Conservation (phyloP, 2,113 vertebrate species). For the Felis chaus region DNA sequence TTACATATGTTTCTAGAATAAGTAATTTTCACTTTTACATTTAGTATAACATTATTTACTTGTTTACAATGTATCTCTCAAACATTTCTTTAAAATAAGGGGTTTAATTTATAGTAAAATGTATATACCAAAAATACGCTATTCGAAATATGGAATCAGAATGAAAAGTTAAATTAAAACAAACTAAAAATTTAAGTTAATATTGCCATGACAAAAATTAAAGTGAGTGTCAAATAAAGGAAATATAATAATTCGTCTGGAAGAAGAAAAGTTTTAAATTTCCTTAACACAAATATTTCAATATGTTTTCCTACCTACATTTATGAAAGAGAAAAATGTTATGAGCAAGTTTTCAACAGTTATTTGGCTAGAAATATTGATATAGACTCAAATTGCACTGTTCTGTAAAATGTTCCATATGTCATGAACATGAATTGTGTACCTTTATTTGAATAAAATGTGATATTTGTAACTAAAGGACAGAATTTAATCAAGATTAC, state of each 20-base stretch:
- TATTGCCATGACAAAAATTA: neutral
- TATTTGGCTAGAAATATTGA: neutral
- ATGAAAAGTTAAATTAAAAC: neutral
- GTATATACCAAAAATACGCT: neutral
- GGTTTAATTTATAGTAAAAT: neutral
- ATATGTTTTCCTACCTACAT: neutral
- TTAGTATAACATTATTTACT: neutral
- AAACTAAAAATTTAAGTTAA: neutral
- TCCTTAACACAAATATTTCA: neutral
- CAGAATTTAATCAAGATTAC: neutral
- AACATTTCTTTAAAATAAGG: neutral
- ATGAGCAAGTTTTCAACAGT: neutral
- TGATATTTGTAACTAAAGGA: neutral
- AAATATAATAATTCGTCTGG: neutral
- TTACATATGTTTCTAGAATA: neutral
- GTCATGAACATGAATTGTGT: neutral
- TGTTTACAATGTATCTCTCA: neutral
- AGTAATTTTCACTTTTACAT: neutral
- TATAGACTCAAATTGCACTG: neutral
- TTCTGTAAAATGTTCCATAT: neutral
- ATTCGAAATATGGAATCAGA: neutral
- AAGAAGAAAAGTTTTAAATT: neutral
- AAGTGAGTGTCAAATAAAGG: neutral
- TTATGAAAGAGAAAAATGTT: neutral
- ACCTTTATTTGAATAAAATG: neutral